Conservation (phyloP, 2,797 vertebrate species). For the Gadopsis marmoratus region DNA sequence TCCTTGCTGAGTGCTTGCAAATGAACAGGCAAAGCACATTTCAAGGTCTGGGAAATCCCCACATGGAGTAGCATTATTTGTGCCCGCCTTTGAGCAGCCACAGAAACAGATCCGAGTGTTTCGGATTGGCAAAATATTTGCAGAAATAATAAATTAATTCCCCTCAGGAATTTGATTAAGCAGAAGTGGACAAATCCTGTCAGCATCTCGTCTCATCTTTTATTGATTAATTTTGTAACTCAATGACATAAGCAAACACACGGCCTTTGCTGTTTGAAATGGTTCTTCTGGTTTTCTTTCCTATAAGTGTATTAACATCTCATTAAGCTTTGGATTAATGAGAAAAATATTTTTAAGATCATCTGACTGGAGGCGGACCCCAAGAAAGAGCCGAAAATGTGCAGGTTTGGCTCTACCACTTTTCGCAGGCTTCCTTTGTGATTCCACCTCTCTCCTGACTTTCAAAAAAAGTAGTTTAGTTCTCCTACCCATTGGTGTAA, state of each 20-base stretch:
- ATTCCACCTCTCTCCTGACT: background rate
- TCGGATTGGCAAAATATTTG: background rate
- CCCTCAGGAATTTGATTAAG: background rate
- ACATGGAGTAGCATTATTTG: background rate
- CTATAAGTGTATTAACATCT: no score
- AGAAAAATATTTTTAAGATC: background rate
- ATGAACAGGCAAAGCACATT: constrained; percentile 35
- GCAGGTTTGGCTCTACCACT: background rate
- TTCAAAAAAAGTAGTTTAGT: background rate
- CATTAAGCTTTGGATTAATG: background rate
- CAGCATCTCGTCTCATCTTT: background rate
- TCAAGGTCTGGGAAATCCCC: constrained; percentile 32
- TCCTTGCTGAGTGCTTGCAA: constrained; percentile 24
- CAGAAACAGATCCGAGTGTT: background rate
- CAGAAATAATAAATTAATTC: background rate
- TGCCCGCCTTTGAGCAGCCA: background rate
- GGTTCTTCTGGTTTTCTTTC: background rate
- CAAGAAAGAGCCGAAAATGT: background rate
- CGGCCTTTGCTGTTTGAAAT: background rate
- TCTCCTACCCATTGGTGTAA: constrained; percentile 1
- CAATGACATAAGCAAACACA: background rate
- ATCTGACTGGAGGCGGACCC: background rate
- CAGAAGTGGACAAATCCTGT: constrained; percentile 2
- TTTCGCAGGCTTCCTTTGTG: background rate
- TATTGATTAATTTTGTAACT: background rate